Conservation (phyloP, 2,797 vertebrate genomes). For the Artibeus jamaicensis region DNA sequence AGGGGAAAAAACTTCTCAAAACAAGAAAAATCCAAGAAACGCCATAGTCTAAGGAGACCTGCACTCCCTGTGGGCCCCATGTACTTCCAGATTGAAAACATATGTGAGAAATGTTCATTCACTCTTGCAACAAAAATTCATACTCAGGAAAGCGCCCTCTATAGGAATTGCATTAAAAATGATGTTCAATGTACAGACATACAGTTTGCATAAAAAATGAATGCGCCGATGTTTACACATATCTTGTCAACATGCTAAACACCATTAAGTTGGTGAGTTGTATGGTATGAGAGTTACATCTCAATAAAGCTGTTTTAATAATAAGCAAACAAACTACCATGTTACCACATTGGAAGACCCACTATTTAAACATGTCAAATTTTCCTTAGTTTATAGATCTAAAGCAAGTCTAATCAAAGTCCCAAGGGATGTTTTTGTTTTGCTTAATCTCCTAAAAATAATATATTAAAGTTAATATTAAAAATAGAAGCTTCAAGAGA, state of each 20-base stretch:
- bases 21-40: background rate
- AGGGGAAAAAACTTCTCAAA: slow-evolving; percentile 31
- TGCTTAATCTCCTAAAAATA: background rate
- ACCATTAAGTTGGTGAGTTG: background rate
- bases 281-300: background rate
- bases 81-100: background rate
- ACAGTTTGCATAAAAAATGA: background rate
- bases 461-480: background rate
- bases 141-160: background rate
- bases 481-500: background rate
- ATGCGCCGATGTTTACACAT: background rate
- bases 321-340: background rate
- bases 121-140: background rate
- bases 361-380: background rate
- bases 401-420: background rate
- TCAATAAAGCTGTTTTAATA: background rate
- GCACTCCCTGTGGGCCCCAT: background rate
- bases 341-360: background rate
- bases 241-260: background rate
- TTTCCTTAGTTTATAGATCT: background rate
- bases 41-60: background rate
- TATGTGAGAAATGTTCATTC: background rate
- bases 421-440: background rate
- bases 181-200: background rate
- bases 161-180: background rate